Evolutionary conservation across 2,888 invertebrate genomes (phyloP).

Genomic region (Drosophila tripunctata): DNA sequence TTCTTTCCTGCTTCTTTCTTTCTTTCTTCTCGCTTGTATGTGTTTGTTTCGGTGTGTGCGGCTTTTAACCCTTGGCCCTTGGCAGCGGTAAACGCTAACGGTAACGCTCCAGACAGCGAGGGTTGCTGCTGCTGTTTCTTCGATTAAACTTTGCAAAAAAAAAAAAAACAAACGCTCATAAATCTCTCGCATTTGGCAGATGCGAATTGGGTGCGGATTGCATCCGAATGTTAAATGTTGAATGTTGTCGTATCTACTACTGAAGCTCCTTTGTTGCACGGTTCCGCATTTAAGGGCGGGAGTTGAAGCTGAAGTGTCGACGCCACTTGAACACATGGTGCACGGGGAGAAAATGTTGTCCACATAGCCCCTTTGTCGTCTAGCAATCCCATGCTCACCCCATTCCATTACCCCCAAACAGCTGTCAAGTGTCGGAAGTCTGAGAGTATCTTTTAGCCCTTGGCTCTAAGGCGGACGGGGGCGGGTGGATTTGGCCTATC

Average conservation of each 20-base stretch:
- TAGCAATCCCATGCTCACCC: not conserved
- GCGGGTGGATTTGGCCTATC: not conserved
- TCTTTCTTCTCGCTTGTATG: not conserved
- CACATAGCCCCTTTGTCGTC: constrained; percentile 2
- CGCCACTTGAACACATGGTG: constrained; percentile 55
- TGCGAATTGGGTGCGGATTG: constrained; percentile 19
- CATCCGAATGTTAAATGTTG: constrained; percentile 24
- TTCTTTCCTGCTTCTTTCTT: constrained; percentile 20
- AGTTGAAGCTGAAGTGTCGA: constrained; percentile 42
- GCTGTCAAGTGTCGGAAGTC: constrained; percentile 40
- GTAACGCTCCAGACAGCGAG: constrained; percentile 40
- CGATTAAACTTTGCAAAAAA: constrained; percentile 33
- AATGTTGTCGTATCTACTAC: constrained; percentile 29
- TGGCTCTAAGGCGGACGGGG: too few relatives aligned
- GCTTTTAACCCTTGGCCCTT: constrained; percentile 61
- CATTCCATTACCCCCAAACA: constrained; percentile 12
- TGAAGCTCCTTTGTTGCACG: constrained; percentile 32
- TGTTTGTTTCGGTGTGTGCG: constrained; percentile 22
- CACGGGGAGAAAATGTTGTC: constrained; percentile 13
- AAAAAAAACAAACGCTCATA: constrained; percentile 21
- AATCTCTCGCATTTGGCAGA: constrained; percentile 44
- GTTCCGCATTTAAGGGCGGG: constrained; percentile 41
- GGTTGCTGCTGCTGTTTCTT: constrained; percentile 53
- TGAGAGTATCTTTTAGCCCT: constrained; percentile 30
- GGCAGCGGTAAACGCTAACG: not conserved